Base-by-base conservation (phyloP, 2,113 vertebrate genomes). In the Elanus axillaris region DNA sequence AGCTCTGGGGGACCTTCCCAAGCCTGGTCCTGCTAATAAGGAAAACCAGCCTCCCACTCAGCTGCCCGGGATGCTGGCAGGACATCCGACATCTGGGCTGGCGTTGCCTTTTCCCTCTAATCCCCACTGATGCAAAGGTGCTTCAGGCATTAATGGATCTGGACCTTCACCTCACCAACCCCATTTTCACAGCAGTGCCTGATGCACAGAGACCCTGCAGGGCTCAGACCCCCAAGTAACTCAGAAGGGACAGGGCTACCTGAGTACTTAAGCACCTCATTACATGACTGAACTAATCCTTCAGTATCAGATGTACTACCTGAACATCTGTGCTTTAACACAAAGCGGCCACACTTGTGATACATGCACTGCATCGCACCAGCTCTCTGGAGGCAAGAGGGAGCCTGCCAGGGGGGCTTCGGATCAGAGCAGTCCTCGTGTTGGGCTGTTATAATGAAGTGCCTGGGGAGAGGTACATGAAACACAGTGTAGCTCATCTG, bases 391-490 rank as follows among this genome's bases (percentile, higher is more conserved):
- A 60, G 94, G 75, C 48, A 52, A 13, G 42, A 42, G 32, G 75
- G 72, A 80, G 45, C 82, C 71, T 92, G 66, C 42, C 52, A 31
- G 77, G 75, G 75, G 47, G 42, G 36, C 66, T 63, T 2, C 10
- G 76, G 68, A 63, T 91, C 83, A 77, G 76, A 84, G 76, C 73
- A 52, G n/a, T 0, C 26, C 94, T 63, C 10, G 0, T 77, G 42
- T 82, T 10, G 5, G 94, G 77, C 88, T 93, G 53, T 6, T 77
- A 34, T 87, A 93, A 95, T 52, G 86, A 96, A 87, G 94, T 17
- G 84, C 86, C 93, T 89, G 80, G 95, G 94, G 94, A 89, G 20
- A 91, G 91, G 38, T 5, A 56, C 38, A 16, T 52, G 93, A 42
- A 64, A 75, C 75, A 8, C 2, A 1, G 40, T 1, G 58, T 14